Conservation (phyloP, 2,888 invertebrate genomes). For the Candidula unifasciata region DNA sequence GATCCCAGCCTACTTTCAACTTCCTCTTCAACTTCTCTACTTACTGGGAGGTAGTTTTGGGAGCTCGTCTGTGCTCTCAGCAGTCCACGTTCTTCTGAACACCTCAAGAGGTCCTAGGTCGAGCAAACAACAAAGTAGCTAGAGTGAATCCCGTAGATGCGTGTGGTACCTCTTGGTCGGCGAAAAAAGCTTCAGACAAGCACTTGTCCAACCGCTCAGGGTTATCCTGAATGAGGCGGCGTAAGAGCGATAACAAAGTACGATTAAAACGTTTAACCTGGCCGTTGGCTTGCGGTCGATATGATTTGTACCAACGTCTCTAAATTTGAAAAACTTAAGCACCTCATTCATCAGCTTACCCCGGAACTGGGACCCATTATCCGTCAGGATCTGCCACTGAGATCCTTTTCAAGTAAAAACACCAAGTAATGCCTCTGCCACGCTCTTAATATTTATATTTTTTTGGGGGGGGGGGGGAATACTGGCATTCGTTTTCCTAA, state of each 20-base stretch:
- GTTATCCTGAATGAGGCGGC: neutral
- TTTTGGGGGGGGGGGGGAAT: too few species aligned
- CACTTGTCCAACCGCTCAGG: neutral
- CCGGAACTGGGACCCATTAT: too few species aligned
- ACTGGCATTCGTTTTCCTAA: too few species aligned
- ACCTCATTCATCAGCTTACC: too few species aligned
- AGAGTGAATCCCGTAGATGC: neutral
- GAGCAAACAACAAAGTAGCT: neutral
- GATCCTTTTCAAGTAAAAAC: too few species aligned
- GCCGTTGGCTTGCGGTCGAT: too few species aligned
- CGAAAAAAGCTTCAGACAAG: neutral
- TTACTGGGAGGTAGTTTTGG: neutral
- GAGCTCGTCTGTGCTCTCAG: neutral
- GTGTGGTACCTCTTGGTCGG: neutral
- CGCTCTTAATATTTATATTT: too few species aligned
- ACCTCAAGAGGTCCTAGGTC: neutral
- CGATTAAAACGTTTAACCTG: neutral
- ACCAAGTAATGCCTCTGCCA: too few species aligned
- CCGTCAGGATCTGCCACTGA: too few species aligned
- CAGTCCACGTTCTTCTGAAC: neutral
- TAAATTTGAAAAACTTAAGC: too few species aligned
- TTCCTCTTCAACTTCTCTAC: neutral
- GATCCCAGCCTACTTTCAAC: neutral
- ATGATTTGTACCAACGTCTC: too few species aligned
- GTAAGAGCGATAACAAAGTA: neutral